Evolutionary conservation across 2,888 invertebrate species (phyloP), one percentile per base, ranked within the genome.

Genomic region (Scaptomyza caliginosa): DNA sequence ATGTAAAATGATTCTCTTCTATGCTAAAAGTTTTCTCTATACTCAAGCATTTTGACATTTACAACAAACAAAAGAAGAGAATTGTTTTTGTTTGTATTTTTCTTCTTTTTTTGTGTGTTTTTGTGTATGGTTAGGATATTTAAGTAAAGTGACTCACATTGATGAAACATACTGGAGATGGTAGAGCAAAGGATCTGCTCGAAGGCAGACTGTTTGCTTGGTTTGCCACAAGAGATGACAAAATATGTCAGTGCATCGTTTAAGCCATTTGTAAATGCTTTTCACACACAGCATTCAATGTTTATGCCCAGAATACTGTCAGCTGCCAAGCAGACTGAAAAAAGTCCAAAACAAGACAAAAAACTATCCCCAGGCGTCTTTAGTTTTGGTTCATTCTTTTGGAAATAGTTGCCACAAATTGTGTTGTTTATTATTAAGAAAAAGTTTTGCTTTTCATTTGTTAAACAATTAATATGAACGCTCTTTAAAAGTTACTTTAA

Each of bases 241-340:
- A 73, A 76, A 62, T 69, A 59, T 76, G 73, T 52, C 59, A 76
- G 54, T 26, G 57, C 48, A 39, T 24, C 50, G 56, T 63, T 73
- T 48, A 40, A 66, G 69, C 52, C 62, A 66, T 79, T 79, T 66
- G 56, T 62, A 54, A 59, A 59, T 55, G 73, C 73, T 69, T 69
- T 51, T 67, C 46, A 56, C 38, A 45, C 28, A 16, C 34, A 16
- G 16, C 73, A 73, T 65, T 32, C 58, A 58, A 28, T 36, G 24
- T 24, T 43, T 46, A n/a, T 17, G 50, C 39, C 17, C 67, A 55
- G 30, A 63, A 49, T 45, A 45, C 48, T 54, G 65, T 69, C 50
- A 69, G 58, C 40, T 68, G 69, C 23, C 63, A 45, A 30, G 45
- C 19, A 55, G 60, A 34, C 38, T 56, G 13, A 19, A 68, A 13